Evolutionary conservation across 1,140 invertebrate species (phyloP).

Genomic region (Lasioglossum albipes): DNA sequence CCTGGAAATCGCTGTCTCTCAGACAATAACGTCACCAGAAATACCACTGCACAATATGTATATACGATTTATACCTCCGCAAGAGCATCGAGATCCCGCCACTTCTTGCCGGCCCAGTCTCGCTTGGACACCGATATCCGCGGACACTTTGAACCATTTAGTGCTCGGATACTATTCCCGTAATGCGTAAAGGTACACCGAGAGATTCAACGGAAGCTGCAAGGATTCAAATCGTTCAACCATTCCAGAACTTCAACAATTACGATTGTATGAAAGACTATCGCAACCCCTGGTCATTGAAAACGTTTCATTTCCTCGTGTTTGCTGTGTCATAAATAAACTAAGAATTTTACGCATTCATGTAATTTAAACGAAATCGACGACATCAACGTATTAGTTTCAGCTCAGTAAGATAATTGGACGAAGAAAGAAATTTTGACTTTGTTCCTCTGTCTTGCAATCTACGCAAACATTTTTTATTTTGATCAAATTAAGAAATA

Average conservation of each 20-base stretch:
- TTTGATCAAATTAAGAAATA: no score
- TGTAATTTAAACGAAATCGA: no score
- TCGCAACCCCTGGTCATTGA: not conserved
- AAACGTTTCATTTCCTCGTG: not conserved
- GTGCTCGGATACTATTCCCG: not conserved
- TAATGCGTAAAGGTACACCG: not conserved
- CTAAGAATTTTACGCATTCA: no score
- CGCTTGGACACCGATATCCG: not conserved
- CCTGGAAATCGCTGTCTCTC: slow-evolving; percentile 3
- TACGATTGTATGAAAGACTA: not conserved
- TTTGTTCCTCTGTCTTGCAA: no score
- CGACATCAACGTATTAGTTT: no score
- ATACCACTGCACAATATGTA: slow-evolving; percentile 1
- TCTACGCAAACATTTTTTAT: no score
- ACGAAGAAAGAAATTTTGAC: no score
- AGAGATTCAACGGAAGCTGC: no score
- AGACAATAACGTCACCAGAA: not conserved
- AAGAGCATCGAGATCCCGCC: not conserved
- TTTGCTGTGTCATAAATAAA: no score
- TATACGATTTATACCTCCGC: slow-evolving; percentile 2
- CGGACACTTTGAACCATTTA: not conserved
- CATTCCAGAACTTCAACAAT: not conserved
- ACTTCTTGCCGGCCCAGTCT: not conserved
- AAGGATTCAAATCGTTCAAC: no score
- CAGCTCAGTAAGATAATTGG: no score